These are phyloP conservation scores for Conus betulinus DNA, from an alignment of 1,140 invertebrate species.

Conservation along the genomic window DNA sequence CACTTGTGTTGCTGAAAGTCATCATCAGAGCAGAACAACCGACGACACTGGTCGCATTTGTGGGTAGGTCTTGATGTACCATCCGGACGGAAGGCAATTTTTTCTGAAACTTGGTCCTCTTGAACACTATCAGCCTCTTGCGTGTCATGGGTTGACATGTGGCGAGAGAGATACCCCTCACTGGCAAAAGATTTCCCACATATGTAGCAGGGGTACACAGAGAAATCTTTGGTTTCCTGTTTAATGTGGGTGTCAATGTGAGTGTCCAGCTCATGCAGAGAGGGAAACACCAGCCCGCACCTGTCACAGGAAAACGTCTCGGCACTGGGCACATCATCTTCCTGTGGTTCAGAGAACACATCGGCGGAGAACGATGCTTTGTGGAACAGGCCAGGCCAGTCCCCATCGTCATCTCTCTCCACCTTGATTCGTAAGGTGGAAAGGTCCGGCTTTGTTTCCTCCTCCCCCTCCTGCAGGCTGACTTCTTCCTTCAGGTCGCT, in stretches of 20 bases:
- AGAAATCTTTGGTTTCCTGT: not conserved
- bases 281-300: not conserved
- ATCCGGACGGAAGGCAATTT: too few species aligned
- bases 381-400: not conserved
- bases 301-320: slow-evolving; percentile 5
- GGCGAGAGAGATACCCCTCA: not conserved
- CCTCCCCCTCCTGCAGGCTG: not conserved
- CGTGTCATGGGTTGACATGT: not conserved
- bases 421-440: not conserved
- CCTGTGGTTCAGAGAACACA: not conserved
- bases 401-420: not conserved
- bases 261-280: not conserved
- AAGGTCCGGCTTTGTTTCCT: not conserved
- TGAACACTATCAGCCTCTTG: not conserved
- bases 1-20: slow-evolving; percentile 29
- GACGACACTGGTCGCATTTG: slow-evolving; percentile 3
- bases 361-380: not conserved
- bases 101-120: not conserved
- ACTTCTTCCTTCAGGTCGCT: not conserved
- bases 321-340: not conserved
- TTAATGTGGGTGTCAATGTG: slow-evolving; percentile 16
- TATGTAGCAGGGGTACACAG: not conserved
- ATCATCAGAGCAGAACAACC: slow-evolving; percentile 7
- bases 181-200: not conserved
- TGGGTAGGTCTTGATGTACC: not conserved